A percentile compares a stretch with the other conserved stretches of the same genome.
Conservation (phyloP, 2,113 vertebrate species). For the Trichomycterus rosablanca region DNA sequence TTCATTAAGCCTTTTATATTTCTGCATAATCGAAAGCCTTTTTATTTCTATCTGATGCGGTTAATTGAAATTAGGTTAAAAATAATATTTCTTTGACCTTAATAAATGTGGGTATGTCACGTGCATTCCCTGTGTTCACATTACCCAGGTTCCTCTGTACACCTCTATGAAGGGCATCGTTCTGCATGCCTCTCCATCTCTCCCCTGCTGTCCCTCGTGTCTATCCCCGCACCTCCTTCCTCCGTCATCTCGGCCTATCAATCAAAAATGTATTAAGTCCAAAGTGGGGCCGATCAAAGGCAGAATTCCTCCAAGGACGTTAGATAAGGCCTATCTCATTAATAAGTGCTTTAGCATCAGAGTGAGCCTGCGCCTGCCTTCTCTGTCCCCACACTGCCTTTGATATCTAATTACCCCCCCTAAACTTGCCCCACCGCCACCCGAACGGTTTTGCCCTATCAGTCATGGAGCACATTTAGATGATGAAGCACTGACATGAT, state of each 20-base stretch:
- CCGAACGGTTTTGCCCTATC: slow-evolving; percentile 39
- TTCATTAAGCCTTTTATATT: too few species aligned
- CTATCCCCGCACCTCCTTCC: slow-evolving; percentile 54
- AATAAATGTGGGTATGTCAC: slow-evolving; percentile 52
- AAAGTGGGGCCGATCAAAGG: slow-evolving; percentile 75
- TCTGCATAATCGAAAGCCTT: too few species aligned
- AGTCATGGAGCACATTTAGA: slow-evolving; percentile 25
- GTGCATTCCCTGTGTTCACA: slow-evolving; percentile 37
- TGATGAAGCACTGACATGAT: slow-evolving; percentile 23
- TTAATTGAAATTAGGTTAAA: too few species aligned
- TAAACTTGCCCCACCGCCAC: slow-evolving; percentile 3
- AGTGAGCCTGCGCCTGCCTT: slow-evolving; percentile 59
- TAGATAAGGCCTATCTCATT: slow-evolving; percentile 79
- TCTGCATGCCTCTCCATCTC: slow-evolving; percentile 54
- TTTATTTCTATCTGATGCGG: too few species aligned
- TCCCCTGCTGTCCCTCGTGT: slow-evolving; percentile 32
- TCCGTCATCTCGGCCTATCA: slow-evolving; percentile 76
- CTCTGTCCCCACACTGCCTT: slow-evolving; percentile 72
- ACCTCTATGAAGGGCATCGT: slow-evolving; percentile 65
- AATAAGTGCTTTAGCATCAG: slow-evolving; percentile 76
- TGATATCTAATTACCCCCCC: slow-evolving; percentile 77
- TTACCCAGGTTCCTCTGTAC: slow-evolving; percentile 60
- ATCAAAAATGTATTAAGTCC: slow-evolving; percentile 81
- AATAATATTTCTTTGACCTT: slow-evolving; percentile 59
- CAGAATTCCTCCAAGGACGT: slow-evolving; percentile 77